Evolutionary conservation across 2,888 invertebrate species (phyloP), one percentile per base, ranked within the genome.

Genomic region (Galeopsomyia nigrocyanea): DNA sequence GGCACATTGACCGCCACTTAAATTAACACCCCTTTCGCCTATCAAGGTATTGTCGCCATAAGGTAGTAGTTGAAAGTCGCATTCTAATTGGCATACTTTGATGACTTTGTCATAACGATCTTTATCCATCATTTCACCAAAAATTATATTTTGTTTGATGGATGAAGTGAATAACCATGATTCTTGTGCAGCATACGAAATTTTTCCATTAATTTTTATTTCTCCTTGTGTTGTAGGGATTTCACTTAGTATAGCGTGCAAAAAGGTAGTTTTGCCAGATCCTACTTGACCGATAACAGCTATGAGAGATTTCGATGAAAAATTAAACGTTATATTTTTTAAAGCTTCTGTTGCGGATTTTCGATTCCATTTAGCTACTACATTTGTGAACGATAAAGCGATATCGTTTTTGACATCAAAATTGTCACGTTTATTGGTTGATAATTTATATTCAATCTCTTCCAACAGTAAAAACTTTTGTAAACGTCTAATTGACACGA

Each of bases 1-100:
- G n/a, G n/a, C n/a, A n/a, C n/a, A 82, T 91, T 92, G 97, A 1
- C 96, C 94, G 81, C 91, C 95, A 73, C 94, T 93, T 76, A 95
- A 86, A 26, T 92, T 93, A 16, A n/a, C n/a, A n/a, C n/a, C n/a
- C n/a, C n/a, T n/a, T n/a, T n/a, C n/a, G n/a, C 95, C 95, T 0
- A 95, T 94, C 58, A 94, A 87, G 0, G 94, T 95, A 85, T 90
- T 88, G 80, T 92, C 93, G 1, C 92, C 92, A 78, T 92, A 89
- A n/a, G 90, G 89, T 74, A 93, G 90, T 81, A 93, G 92, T 77
- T 91, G 90, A 80, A 95, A 91, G 83, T 96, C 95, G 81, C 90
- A 90, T 80, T 90, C 90, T 57, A 93, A 87, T 5, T 92, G 92
- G 81, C 93, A 93, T 0, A 91, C 92, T 80, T 88, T 87, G 3